These are phyloP conservation scores for Neofelis nebulosa DNA, from an alignment of 2,113 vertebrate genomes.

Conservation along the genomic window DNA sequence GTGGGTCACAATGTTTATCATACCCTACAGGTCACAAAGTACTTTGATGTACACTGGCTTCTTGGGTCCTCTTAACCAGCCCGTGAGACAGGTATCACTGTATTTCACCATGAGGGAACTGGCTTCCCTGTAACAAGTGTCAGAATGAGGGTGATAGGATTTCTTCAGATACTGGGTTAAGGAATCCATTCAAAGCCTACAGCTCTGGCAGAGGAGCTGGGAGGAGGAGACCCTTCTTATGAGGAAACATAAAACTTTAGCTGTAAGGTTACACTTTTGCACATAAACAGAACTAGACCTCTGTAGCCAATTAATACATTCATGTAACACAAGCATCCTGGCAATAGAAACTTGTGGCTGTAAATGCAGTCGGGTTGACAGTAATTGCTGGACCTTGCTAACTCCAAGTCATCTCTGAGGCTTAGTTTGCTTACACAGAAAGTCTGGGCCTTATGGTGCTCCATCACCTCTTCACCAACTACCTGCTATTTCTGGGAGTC, in stretches of 20 bases:
- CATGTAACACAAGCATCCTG: neutral
- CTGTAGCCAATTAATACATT: neutral
- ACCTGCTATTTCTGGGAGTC: neutral
- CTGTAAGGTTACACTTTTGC: neutral
- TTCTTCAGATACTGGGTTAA: neutral
- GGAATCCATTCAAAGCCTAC: neutral
- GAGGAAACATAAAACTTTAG: neutral
- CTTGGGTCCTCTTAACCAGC: neutral
- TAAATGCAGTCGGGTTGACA: neutral
- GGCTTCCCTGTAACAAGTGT: neutral
- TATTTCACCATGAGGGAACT: neutral
- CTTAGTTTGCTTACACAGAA: neutral
- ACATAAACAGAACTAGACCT: neutral
- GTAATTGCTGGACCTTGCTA: neutral
- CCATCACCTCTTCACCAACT: neutral
- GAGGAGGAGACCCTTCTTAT: neutral
- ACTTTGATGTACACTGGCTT: neutral
- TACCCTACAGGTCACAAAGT: neutral
- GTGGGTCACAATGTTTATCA: neutral
- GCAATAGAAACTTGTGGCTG: neutral
- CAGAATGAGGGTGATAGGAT: neutral
- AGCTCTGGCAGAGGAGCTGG: neutral
- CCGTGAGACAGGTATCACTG: neutral
- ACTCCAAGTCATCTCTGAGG: neutral
- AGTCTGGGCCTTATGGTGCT: neutral